A percentile compares a stretch with the other conserved stretches of the same genome.
Conservation (phyloP, 2,113 vertebrate species). For the Tyto alba region DNA sequence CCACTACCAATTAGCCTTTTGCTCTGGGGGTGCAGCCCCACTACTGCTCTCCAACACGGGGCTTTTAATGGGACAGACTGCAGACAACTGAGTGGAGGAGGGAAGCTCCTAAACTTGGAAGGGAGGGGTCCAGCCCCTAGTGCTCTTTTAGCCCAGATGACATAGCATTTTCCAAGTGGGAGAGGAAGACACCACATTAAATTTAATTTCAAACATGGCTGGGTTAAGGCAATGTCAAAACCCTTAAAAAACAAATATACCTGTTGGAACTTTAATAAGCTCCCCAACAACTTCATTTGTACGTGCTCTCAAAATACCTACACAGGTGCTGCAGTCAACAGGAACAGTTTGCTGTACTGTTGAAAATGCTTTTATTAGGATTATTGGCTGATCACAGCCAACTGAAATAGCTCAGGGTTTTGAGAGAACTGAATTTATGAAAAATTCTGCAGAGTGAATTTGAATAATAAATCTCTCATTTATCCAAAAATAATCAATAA, state of each 20-base stretch:
- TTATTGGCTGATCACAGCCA: neutral
- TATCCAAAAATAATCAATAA: neutral
- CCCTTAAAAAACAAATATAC: neutral
- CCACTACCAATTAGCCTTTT: neutral
- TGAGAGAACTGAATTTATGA: neutral
- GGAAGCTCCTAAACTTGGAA: neutral
- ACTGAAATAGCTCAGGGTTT: neutral
- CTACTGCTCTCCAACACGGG: fast-evolving
- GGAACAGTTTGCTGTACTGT: neutral
- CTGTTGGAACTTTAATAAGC: neutral
- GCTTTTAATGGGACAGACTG: neutral
- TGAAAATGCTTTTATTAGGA: neutral
- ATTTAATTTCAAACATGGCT: neutral
- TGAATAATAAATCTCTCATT: neutral
- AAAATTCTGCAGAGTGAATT: neutral
- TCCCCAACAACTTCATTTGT: neutral
- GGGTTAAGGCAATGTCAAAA: neutral
- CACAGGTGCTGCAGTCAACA: neutral
- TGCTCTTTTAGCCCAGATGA: neutral
- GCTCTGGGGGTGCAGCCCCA: too few species aligned
- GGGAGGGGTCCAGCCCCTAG: neutral
- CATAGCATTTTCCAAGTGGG: neutral
- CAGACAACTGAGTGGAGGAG: fast-evolving
- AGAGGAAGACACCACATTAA: neutral
- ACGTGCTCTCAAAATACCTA: neutral